A percentile compares a stretch with the other conserved stretches of the same genome.
Evolutionary conservation across 2,888 invertebrate species (phyloP).

Genomic region (Thereva nobilitata): DNA sequence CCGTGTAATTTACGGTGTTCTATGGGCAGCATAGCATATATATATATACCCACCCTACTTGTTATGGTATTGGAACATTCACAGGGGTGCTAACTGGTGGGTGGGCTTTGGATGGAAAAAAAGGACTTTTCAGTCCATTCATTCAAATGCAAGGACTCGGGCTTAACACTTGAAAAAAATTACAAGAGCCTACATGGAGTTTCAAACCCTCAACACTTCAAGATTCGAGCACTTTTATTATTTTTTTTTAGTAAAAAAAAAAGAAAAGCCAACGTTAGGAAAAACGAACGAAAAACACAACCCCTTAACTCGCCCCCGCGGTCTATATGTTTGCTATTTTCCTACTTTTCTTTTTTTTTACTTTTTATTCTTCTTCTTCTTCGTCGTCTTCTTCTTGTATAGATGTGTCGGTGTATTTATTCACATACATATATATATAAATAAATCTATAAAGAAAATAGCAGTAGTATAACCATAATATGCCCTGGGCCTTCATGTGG

Average conservation of each 20-base stretch:
- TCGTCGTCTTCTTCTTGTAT: background rate
- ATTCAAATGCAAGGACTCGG: conserved; percentile 22
- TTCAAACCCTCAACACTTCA: conserved; percentile 2
- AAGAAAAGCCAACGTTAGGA: no score
- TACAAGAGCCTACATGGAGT: conserved; percentile 3
- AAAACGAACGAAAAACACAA: no score
- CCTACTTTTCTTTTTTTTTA: no score
- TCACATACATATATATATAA: no score
- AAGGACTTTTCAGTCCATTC: conserved; percentile 21
- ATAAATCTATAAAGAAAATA: no score
- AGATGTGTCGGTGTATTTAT: background rate
- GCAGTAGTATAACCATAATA: no score
- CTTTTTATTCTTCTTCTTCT: no score
- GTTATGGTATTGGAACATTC: background rate
- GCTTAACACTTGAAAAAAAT: conserved; percentile 17
- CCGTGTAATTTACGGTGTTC: conserved; percentile 30
- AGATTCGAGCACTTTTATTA: conserved; percentile 2
- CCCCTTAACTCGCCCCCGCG: no score
- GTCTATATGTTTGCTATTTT: no score
- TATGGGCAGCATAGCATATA: conserved; percentile 1
- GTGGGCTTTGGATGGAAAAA: background rate
- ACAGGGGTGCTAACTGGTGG: background rate
- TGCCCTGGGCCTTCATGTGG: no score
- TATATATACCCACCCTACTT: background rate
- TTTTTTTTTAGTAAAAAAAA: no score